A percentile compares a stretch with the other conserved stretches of the same genome.
Evolutionary conservation across 2,113 vertebrate species (phyloP).

Genomic region (Gulo gulo): DNA sequence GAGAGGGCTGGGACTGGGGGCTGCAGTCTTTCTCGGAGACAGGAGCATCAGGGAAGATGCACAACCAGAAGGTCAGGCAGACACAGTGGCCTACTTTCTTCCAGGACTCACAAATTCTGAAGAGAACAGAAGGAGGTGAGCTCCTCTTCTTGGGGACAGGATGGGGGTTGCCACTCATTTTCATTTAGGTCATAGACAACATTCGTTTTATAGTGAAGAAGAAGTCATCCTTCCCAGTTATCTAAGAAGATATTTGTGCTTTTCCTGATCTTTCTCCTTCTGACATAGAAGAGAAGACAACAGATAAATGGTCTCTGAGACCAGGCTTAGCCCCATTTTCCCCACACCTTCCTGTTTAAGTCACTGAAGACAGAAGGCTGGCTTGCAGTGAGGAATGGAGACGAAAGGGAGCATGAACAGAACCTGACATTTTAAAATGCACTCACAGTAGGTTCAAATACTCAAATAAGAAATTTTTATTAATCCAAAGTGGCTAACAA

Average conservation of each 20-base stretch:
- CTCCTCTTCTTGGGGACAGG: not conserved
- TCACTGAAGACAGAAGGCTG: not conserved
- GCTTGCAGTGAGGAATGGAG: not conserved
- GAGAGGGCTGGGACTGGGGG: too few relatives aligned
- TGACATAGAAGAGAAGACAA: not conserved
- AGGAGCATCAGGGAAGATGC: not conserved
- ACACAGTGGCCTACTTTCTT: not conserved
- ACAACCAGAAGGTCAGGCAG: not conserved
- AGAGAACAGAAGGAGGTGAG: not conserved
- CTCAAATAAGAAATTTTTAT: not conserved
- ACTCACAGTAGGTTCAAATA: not conserved
- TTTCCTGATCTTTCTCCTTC: not conserved
- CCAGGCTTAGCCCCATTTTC: rapidly evolving
- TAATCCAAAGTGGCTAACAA: not conserved
- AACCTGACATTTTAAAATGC: not conserved
- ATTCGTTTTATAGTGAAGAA: not conserved
- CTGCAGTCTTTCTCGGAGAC: not conserved
- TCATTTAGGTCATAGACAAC: not conserved
- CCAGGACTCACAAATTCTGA: not conserved
- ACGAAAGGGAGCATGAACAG: not conserved
- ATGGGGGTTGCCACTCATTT: not conserved
- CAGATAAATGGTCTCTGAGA: not conserved
- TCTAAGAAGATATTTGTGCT: not conserved
- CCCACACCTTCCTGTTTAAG: not conserved
- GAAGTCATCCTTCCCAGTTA: not conserved